Evolutionary conservation across 2,797 vertebrate species (phyloP), one percentile per base, ranked within the genome.

Genomic region (Chelmon rostratus): DNA sequence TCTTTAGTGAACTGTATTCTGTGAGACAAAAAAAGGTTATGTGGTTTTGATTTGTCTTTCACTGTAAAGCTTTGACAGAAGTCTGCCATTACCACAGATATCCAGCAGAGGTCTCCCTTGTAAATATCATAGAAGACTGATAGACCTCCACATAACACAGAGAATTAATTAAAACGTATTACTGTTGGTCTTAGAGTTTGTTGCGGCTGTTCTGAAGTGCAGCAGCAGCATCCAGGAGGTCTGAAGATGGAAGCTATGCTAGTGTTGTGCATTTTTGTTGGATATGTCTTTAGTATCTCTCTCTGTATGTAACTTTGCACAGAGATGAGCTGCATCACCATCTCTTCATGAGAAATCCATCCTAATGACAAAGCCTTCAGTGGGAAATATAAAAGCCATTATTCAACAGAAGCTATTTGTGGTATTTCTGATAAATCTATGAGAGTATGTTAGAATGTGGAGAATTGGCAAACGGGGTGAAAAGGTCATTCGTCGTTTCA

Each of bases 401-500:
- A 25, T 68, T 49, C 40, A 3, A 47, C 12, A 63, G n/a, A 61
- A 12, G 40, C 58, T 0, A 8, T 37, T 31, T 59, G 31, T 31
- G 57, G 40, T 70, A 40, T 78, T 78, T 75, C 28, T 68, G 31
- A 31, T 31, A 31, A 38, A 58, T 77, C 69, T 63, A 2, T 73
- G 46, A 3, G 49, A 67, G 37, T 21, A 0, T 78, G 79, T 78
- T 58, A 86, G 68, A 88, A 90, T 88, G 82, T 70, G 11, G 28
- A 73, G 76, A 75, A 73, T 58, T 23, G 25, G 59, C 7, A 10
- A 9, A 35, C 21, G 6, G 66, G 88, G 80, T 82, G 69, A 73
- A 89, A 78, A 86, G 90, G 86, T 90, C 88, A 89, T 25, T 49
- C 85, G n/a, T 82, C 85, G 10, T 77, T 42, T 73, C 50, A 49